Percentiles rank a stretch among this genome's conserved stretches.
Evolutionary conservation across 2,113 vertebrate species (phyloP).

Genomic region (Neolamprologus modestus): DNA sequence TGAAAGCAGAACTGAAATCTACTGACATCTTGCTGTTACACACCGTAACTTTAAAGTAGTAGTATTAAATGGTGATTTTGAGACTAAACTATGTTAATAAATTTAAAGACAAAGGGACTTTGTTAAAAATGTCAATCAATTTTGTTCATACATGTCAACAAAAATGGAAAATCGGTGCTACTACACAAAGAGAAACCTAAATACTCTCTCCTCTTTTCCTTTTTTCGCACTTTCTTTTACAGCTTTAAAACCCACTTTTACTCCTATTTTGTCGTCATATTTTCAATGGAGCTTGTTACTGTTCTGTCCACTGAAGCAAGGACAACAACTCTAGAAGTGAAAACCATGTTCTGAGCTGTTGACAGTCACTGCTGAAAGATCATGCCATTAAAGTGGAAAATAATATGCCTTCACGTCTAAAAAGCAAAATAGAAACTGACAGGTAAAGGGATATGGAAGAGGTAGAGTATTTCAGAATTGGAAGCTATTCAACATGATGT

Average conservation of each 20-base stretch:
- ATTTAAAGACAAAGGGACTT: neutral
- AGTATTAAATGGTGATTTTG: neutral
- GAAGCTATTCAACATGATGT: conserved; percentile 43
- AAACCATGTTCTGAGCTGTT: conserved; percentile 24
- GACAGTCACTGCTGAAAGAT: conserved; percentile 47
- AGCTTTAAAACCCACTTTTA: neutral
- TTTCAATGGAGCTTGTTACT: conserved; percentile 15
- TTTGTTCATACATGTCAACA: neutral
- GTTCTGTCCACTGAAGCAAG: conserved; percentile 16
- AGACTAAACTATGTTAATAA: neutral
- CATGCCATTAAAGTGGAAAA: conserved; percentile 54
- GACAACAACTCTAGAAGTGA: conserved; percentile 7
- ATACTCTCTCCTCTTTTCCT: neutral
- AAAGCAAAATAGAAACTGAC: conserved; percentile 45
- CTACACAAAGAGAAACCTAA: neutral
- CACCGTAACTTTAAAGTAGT: neutral
- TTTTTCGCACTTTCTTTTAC: neutral
- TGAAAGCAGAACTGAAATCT: neutral
- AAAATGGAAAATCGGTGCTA: neutral
- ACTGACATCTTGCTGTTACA: neutral
- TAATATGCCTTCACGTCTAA: conserved; percentile 40
- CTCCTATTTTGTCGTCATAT: neutral
- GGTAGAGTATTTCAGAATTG: conserved; percentile 23
- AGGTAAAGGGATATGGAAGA: conserved; percentile 28
- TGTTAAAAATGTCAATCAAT: neutral